Base-by-base conservation (phyloP, 30 jellyfish, hydroid and myxozoan genomes). In the Turritopsis rubra region DNA sequence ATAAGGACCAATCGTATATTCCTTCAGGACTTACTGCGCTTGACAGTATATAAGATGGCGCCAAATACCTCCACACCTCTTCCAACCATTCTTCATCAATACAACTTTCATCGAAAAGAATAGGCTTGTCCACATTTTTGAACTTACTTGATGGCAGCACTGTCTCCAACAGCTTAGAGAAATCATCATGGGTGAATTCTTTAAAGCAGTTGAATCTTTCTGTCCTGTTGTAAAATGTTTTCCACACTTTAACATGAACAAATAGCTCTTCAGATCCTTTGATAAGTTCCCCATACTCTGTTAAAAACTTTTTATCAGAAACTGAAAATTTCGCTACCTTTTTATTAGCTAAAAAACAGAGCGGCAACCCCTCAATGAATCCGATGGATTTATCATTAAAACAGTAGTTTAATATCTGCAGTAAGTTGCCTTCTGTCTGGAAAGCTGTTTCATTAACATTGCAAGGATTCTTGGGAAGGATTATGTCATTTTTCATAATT, bases 281-380 rank as follows among this genome's bases (percentile, higher is more conserved):
- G 66, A 85, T 75, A 54, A 89, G 68, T 29, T 24, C 19, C 20
- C 83, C 75, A 7, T 79, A 81, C 4, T 89, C 71, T 18, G 92
- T 81, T 27, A 29, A 89, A 71, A 31, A 89, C 71, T 79, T 88
- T 28, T 18, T 31, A 73, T 75, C 66, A 18, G 70, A 20, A 21
- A 52, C 78, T 28, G 83, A 60, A 75, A 89, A 80, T 25, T 22
- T 28, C 68, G 91, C 68, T 80, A 89, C 68, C 25, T 60, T 18
- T 1, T 60, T 79, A 68, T 89, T 89, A 23, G 92, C 97, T 21
- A 87, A 73, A 29, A 89, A 65, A 24, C 92, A 80, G 22, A 89
- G 89, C 24, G 97, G 97, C 52, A 89, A 52, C 21, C 91, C 97
- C 13, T 79, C 84, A 9, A 68, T 23, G 21, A 0, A 0, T n/a